Evolutionary conservation across 2,797 vertebrate species (phyloP).

Genomic region (Gymnoscopelus microlampas): DNA sequence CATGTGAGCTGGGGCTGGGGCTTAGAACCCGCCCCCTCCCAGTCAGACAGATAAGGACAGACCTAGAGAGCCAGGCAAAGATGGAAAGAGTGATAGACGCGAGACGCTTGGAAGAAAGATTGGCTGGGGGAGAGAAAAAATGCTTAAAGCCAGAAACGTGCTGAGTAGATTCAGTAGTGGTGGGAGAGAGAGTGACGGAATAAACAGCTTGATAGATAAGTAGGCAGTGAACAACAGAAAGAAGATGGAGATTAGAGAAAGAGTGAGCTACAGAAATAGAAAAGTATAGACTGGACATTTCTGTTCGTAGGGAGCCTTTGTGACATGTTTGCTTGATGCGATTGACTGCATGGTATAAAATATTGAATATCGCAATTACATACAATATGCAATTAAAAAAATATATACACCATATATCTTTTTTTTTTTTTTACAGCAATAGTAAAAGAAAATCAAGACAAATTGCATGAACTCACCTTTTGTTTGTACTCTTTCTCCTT

Average conservation of each 20-base stretch:
- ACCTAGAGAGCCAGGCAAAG: no score
- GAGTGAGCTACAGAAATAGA: not conserved
- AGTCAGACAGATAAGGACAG: no score
- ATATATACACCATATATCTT: no score
- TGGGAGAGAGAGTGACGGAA: not conserved
- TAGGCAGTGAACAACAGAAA: not conserved
- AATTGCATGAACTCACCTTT: constrained; percentile 82
- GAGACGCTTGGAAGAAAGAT: not conserved
- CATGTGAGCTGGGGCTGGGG: constrained; percentile 55
- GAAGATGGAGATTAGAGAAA: not conserved
- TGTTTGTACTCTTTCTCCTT: constrained; percentile 97
- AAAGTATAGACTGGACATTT: no score
- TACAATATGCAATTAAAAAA: no score
- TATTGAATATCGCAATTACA: no score
- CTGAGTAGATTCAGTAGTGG: not conserved
- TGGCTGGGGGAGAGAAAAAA: not conserved
- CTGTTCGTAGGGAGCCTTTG: no score
- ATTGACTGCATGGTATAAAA: no score
- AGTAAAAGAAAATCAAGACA: no score
- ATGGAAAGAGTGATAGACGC: no score
- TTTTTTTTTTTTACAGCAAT: no score
- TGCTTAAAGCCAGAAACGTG: not conserved
- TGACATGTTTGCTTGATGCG: no score
- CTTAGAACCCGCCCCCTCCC: constrained; percentile 32
- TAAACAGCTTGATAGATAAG: not conserved